phyloP scores from a whole-genome alignment of 2,888 invertebrate species.

The Lissocephala sabroskyi region DNA sequence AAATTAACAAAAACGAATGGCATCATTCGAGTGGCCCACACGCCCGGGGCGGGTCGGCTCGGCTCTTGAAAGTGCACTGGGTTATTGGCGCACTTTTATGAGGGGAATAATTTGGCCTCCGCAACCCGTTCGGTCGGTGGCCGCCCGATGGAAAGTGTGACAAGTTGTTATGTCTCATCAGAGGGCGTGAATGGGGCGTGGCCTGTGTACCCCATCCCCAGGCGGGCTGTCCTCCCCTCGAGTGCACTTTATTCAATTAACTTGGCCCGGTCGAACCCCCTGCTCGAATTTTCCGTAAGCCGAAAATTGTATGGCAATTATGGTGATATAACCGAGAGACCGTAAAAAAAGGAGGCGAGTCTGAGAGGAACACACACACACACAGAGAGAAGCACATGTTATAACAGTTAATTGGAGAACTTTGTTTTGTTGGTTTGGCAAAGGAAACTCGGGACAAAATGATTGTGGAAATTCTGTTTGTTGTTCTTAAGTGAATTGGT shows the following conservation, averaged over 20 bases:
- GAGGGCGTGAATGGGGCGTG: not conserved
- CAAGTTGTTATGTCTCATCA: slow-evolving; percentile 35
- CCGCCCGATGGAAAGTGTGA: slow-evolving; percentile 53
- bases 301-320: slow-evolving; percentile 1
- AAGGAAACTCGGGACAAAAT: too few relatives aligned
- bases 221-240: slow-evolving; percentile 5
- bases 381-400: too few relatives aligned
- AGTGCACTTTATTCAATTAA: slow-evolving; percentile 61
- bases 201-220: not conserved
- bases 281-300: not conserved
- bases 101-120: slow-evolving; percentile 19
- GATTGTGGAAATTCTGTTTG: too few relatives aligned
- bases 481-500: too few relatives aligned
- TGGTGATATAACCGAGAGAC: not conserved
- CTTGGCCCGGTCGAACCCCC: slow-evolving; percentile 12
- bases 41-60: slow-evolving; percentile 3
- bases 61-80: slow-evolving; percentile 42
- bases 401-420: too few relatives aligned
- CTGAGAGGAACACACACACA: too few relatives aligned
- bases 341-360: too few relatives aligned
- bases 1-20: slow-evolving; percentile 63
- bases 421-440: too few relatives aligned
- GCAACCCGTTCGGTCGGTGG: not conserved
- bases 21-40: slow-evolving; percentile 22
- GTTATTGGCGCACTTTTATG: slow-evolving; percentile 62